A percentile compares a stretch with the other conserved stretches of the same genome.
These are phyloP conservation scores for Gopherus evgoodei DNA, from an alignment of 2,113 vertebrate genomes.

Conservation along the genomic window DNA sequence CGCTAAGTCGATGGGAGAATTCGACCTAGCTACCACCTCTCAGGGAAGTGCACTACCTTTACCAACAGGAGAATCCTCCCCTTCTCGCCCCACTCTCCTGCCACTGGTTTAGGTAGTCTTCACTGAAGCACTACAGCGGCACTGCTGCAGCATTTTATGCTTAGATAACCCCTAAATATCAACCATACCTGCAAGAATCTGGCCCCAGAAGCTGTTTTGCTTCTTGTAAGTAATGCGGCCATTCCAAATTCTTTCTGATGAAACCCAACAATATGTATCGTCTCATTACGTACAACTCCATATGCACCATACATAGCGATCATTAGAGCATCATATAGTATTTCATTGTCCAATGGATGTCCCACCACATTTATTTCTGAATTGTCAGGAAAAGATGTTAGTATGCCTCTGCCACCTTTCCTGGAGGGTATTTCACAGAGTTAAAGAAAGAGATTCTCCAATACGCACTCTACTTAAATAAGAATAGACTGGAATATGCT, in stretches of 20 bases:
- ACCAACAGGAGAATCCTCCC: not conserved
- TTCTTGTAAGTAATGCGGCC: not conserved
- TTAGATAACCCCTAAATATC: not conserved
- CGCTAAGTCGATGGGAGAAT: not conserved
- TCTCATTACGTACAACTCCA: fast-evolving
- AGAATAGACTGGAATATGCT: slow-evolving; percentile 30
- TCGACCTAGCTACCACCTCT: not conserved
- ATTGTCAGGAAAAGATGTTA: slow-evolving; percentile 7
- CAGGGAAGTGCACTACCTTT: not conserved
- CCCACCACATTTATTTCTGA: not conserved
- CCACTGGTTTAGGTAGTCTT: not conserved
- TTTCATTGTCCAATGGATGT: not conserved
- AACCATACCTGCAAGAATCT: not conserved
- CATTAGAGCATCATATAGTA: not conserved
- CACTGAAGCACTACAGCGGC: not conserved
- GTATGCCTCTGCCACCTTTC: not conserved
- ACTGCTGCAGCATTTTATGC: not conserved
- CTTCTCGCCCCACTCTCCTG: no score
- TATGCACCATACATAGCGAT: no score
- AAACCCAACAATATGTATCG: fast-evolving
- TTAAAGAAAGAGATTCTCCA: not conserved
- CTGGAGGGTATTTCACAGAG: not conserved
- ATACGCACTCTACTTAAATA: slow-evolving; percentile 48
- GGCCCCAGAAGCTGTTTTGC: not conserved
- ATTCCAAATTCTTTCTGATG: not conserved